phyloP scores from a whole-genome alignment of 2,113 vertebrate genomes.

The Epinephelus cyanopodus region DNA sequence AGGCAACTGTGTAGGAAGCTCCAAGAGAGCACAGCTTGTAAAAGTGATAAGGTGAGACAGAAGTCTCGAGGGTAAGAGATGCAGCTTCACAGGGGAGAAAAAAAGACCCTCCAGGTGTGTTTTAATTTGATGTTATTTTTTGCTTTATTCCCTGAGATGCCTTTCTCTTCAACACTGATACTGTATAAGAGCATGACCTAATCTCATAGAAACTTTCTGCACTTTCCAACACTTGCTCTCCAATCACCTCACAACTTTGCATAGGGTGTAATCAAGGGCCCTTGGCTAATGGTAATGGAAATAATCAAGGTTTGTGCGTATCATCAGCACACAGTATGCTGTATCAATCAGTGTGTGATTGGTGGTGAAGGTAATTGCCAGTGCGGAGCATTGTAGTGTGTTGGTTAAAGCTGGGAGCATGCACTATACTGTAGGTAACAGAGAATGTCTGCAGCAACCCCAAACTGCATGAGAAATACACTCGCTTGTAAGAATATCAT shows the following conservation, averaged over 20 bases:
- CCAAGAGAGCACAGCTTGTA: not conserved
- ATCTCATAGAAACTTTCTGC: slow-evolving; percentile 23
- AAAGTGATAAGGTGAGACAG: slow-evolving; percentile 37
- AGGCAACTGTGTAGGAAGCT: slow-evolving; percentile 29
- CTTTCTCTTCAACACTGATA: not conserved
- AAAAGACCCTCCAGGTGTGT: not conserved
- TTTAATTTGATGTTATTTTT: not conserved
- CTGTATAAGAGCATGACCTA: slow-evolving; percentile 36
- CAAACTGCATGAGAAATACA: not conserved
- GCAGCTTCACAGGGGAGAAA: not conserved
- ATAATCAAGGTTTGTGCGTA: slow-evolving; percentile 64
- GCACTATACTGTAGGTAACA: slow-evolving; percentile 8
- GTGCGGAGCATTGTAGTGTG: slow-evolving; percentile 32
- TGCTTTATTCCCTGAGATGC: not conserved
- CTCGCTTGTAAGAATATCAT: not conserved
- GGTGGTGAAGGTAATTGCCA: slow-evolving; percentile 73
- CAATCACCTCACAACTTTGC: slow-evolving; percentile 60
- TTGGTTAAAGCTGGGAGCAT: slow-evolving; percentile 24
- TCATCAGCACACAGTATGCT: slow-evolving; percentile 70
- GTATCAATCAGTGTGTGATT: slow-evolving; percentile 73
- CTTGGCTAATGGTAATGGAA: slow-evolving; percentile 63
- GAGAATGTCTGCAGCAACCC: slow-evolving; percentile 33
- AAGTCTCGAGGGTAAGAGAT: slow-evolving; percentile 8
- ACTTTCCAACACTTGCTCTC: slow-evolving; percentile 56
- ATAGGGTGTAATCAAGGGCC: slow-evolving; percentile 66